Base-by-base conservation (phyloP, 2,888 invertebrate species). In the Drosophila pegasa region DNA sequence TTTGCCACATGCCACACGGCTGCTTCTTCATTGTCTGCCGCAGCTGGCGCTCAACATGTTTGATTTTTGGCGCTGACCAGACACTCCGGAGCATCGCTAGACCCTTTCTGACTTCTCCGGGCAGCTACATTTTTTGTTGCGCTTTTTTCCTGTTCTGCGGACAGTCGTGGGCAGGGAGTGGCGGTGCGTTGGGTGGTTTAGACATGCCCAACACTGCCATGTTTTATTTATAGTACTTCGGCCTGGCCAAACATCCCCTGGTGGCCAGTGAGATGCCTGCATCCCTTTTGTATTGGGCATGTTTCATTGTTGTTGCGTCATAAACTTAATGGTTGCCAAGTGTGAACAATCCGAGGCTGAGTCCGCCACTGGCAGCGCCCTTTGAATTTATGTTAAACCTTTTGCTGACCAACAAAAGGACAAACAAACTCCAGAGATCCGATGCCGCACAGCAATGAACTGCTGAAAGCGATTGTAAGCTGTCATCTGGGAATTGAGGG, bases 271-370 rank as follows among this genome's bases (percentile, higher is more conserved):
- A 45, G 63, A 37, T 60, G 55, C 54, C 25, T 59, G 55, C 63
- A 67, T 71, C 73, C 78, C 73, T 71, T 73, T 68, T 78, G 71
- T 71, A 68, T 75, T 69, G 71, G 72, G 29, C 78, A 74, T 75
- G 85, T 78, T 86, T 86, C 80, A 85, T 75, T 85, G 85, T 83
- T 85, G 83, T 82, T 86, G 87, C 83, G 85, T 87, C 83, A 86
- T 86, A 86, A 86, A 86, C 86, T 86, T 87, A 87, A 86, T 86
- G 85, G 83, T 67, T 71, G 83, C 78, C 87, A 78, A 85, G 86
- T 87, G 86, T 86, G 86, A 86, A 85, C 75, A 78, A 74, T 65
- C 71, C 63, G 40, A 18, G 38, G 47, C 37, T 35, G 33, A 60
- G 59, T 52, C 50, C 25, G 25, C 18, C 59, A 57, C 29, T 63